Conservation (phyloP, 2,797 vertebrate species). For the Myotis daubentonii region DNA sequence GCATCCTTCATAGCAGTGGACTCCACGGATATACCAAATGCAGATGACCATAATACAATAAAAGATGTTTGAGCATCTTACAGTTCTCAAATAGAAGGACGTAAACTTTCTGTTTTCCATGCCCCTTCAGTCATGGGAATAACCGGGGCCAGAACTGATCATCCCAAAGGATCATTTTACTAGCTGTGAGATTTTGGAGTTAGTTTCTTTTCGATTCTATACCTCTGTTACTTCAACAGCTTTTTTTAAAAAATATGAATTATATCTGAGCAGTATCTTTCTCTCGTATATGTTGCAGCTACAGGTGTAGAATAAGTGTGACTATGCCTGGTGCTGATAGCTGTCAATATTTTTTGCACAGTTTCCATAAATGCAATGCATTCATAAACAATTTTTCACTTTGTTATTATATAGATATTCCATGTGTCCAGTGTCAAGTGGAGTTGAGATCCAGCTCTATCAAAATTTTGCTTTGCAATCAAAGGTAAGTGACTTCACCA, state of each 20-base stretch:
- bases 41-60: neutral
- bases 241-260: neutral
- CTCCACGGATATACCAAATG: neutral
- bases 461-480: neutral
- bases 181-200: neutral
- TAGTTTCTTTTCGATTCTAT: neutral
- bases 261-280: neutral
- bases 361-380: neutral
- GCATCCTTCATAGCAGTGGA: neutral
- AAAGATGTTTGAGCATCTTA: neutral
- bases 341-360: neutral
- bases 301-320: neutral
- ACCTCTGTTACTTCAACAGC: neutral
- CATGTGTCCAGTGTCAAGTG: neutral
- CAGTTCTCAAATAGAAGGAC: neutral
- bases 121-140: neutral
- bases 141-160: neutral
- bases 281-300: neutral
- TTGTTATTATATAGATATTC: slow-evolving; percentile 8
- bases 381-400: neutral
- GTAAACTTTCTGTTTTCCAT: neutral
- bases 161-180: neutral
- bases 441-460: neutral
- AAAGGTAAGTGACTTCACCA: neutral
- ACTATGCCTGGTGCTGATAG: neutral